Evolutionary conservation across 2,797 vertebrate species (phyloP), one percentile per base, ranked within the genome.

Genomic region (Galago senegalensis): DNA sequence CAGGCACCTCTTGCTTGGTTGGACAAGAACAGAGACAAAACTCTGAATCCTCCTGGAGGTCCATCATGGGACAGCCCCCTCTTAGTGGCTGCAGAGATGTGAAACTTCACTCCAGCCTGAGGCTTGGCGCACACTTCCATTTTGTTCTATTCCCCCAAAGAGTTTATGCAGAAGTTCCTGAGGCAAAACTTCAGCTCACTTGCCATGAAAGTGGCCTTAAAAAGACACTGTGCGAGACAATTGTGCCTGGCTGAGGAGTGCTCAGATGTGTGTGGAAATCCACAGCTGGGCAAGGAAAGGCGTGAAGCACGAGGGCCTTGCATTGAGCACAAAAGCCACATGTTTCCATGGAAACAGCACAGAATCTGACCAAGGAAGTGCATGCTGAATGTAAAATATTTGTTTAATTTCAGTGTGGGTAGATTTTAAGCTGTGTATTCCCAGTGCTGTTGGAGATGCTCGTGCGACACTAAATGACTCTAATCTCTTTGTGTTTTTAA

Each of bases 351-450:
- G 95, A 60, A 96, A 98, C 75, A 20, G 34, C 27, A 53, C 27
- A 60, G 49, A 79, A 58, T n/a, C 34, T 84, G 86, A 87, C 27
- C 3, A 18, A n/a, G 10, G n/a, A 60, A 58, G 82, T 46, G 58
- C 91, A 89, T 60, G 37, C 13, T 3, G n/a, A 96, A 90, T 34
- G n/a, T 87, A 85, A 97, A 97, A 80, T 96, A 92, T 94, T 88
- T 95, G 69, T 56, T 94, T 98, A 95, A 98, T 96, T 97, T 96
- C 73, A 92, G 95, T 90, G 25, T 29, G 69, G 95, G 89, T 29
- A 14, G 67, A 70, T 43, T 81, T 63, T 75, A 87, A 82, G 76
- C 37, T 65, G 76, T 56, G 75, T 76, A 56, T 61, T 97, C 95
- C 43, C 87, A 23, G 82, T 18, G 65, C 61, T 94, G 12, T 17